These are phyloP conservation scores for Plestiodon gilberti DNA, from an alignment of 2,113 vertebrate genomes.

Conservation along the genomic window DNA sequence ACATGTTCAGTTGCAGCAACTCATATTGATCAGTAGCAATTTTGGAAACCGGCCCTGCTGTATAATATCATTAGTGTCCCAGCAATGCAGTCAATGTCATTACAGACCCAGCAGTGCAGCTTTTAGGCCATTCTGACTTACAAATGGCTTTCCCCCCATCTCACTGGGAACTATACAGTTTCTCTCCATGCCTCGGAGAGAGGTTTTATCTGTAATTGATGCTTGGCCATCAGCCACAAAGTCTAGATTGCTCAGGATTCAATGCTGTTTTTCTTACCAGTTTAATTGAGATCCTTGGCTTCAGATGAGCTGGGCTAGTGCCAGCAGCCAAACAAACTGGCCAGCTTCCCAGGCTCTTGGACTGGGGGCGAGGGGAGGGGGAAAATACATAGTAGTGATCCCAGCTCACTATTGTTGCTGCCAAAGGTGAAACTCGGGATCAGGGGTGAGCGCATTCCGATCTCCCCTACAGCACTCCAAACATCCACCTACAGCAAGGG, in stretches of 20 bases:
- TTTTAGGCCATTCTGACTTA: constrained; percentile 30
- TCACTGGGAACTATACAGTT: not conserved
- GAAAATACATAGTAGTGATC: not conserved
- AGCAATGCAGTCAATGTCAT: constrained; percentile 39
- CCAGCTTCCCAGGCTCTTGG: not conserved
- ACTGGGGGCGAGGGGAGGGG: too few relatives aligned
- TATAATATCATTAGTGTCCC: constrained; percentile 24
- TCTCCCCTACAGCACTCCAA: not conserved
- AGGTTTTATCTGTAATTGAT: constrained; percentile 63
- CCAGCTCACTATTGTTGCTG: not conserved
- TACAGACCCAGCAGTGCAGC: constrained; percentile 19
- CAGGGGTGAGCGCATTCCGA: not conserved
- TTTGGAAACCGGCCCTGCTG: not conserved
- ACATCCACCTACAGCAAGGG: not conserved
- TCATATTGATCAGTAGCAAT: not conserved
- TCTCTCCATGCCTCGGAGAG: constrained; percentile 7
- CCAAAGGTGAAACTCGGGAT: not conserved
- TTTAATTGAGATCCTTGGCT: not conserved
- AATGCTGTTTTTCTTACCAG: constrained; percentile 6
- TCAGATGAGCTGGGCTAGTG: not conserved
- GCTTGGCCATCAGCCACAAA: constrained; percentile 63
- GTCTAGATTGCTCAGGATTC: constrained; percentile 4
- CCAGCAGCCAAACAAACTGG: constrained; percentile 8
- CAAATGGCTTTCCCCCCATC: constrained; percentile 50
- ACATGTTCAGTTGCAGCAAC: not conserved